Percentiles rank a stretch among this genome's conserved stretches.
phyloP scores from a whole-genome alignment of 2,888 invertebrate species.

The Leucophora obtusa region DNA sequence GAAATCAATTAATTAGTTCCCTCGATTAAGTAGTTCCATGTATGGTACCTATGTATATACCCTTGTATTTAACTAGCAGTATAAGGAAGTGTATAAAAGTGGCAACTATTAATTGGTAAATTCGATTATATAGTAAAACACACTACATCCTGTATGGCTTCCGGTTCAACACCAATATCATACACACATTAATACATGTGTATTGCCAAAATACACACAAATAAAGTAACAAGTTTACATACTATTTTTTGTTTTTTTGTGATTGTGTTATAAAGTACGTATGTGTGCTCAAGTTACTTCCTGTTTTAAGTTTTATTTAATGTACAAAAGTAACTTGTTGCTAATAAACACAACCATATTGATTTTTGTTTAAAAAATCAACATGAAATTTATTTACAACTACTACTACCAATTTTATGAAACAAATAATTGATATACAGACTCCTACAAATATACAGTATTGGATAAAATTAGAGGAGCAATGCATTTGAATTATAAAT shows the following conservation, averaged over 20 bases:
- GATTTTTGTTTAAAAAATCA: slow-evolving; percentile 35
- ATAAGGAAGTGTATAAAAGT: slow-evolving; percentile 27
- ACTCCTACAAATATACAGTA: no score
- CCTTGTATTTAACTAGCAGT: no score
- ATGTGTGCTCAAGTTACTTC: slow-evolving; percentile 39
- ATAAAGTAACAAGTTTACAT: not conserved
- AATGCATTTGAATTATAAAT: no score
- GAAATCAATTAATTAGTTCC: no score
- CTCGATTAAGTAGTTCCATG: no score
- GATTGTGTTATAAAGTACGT: not conserved
- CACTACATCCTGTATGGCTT: slow-evolving; percentile 47
- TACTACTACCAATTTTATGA: no score
- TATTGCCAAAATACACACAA: not conserved
- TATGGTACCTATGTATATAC: no score
- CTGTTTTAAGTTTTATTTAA: slow-evolving; percentile 34
- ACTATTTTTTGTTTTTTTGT: not conserved
- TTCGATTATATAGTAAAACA: slow-evolving; percentile 40
- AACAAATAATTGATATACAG: no score
- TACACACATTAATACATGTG: not conserved
- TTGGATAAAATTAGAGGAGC: no score
- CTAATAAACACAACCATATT: slow-evolving; percentile 7
- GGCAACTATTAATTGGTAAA: slow-evolving; percentile 53
- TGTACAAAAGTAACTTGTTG: slow-evolving; percentile 39
- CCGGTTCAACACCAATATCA: slow-evolving; percentile 25
- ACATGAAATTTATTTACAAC: not conserved